Percentiles rank a stretch among this genome's conserved stretches.
phyloP scores from a whole-genome alignment of 1,140 invertebrate species.

The Orius laevigatus region DNA sequence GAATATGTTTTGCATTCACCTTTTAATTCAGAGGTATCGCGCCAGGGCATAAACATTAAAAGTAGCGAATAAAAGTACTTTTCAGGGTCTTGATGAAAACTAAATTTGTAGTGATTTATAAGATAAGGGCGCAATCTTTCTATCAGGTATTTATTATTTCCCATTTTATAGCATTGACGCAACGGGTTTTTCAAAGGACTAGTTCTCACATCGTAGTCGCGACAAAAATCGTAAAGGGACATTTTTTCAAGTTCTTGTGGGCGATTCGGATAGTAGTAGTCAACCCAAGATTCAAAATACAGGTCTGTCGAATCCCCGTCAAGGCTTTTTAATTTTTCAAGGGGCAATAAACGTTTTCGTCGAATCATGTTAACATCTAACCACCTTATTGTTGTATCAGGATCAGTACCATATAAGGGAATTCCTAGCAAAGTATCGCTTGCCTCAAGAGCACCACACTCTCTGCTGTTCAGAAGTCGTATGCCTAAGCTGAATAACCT shows the following conservation, averaged over 20 bases:
- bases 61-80: slow-evolving; percentile 7
- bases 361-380: slow-evolving; percentile 20
- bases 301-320: slow-evolving; percentile 21
- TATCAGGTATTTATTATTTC: slow-evolving; percentile 2
- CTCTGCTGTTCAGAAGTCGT: slow-evolving; percentile 18
- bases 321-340: slow-evolving; percentile 19
- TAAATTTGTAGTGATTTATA: too few species aligned
- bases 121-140: slow-evolving; percentile 8
- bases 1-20: too few species aligned
- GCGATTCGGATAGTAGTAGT: slow-evolving; percentile 21
- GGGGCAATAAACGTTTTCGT: slow-evolving; percentile 17
- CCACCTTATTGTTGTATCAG: slow-evolving; percentile 21
- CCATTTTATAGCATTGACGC: not conserved
- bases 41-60: slow-evolving; percentile 11
- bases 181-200: not conserved
- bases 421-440: slow-evolving; percentile 18
- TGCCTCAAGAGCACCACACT: slow-evolving; percentile 20
- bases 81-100: slow-evolving; percentile 2
- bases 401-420: slow-evolving; percentile 19
- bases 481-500: slow-evolving; percentile 19
- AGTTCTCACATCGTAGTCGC: not conserved
- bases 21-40: not conserved
- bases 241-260: slow-evolving; percentile 19
- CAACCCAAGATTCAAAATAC: slow-evolving; percentile 19
- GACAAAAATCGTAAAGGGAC: not conserved